Base-by-base conservation (phyloP, 2,113 vertebrate genomes). In the Prolemur simus region DNA sequence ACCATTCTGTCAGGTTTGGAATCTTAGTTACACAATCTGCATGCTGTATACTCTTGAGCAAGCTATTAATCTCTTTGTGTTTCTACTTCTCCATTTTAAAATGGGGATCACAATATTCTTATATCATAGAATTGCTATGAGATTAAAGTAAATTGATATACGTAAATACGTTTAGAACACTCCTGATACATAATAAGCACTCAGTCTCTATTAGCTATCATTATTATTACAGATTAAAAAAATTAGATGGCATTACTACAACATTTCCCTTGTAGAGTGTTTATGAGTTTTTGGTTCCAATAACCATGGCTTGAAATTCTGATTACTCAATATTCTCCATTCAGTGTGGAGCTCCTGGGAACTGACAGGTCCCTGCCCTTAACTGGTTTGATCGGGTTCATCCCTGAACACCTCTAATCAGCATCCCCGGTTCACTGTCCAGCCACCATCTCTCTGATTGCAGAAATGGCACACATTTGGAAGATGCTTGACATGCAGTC, bases 401-500 rank as follows among this genome's bases (percentile, higher is more conserved):
- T 85, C 20, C 0, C 52, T 14, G 39, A 94, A 14, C 42, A 34
- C 42, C n/a, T 86, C 68, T 3, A 4, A 76, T 73, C 66, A 66
- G 56, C 39, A 52, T 47, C 64, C 47, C 88, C 32, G 14, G 32
- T 12, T 25, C n/a, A 8, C 58, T 73, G 84, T 58, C 56, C 20
- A 54, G 90, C 56, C 27, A 74, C 63, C 17, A 76, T 42, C n/a
- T 82, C 39, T 4, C 76, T 82, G 18, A 91, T 64, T 68, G 68
- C 12, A 63, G 47, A 91, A 63, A 94, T 87, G 39, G 7, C 23
- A 74, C 66, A 69, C 42, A 73, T 88, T 96, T 92, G 37, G 64
- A 96, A 88, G 17, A 58, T 49, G n/a, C 27, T 88, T 85, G 27
- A 92, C 82, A 86, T 92, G 81, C 93, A 89, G 60, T 4, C 60